Base-by-base conservation (phyloP, 2,113 vertebrate species). In the Caranx ignobilis region DNA sequence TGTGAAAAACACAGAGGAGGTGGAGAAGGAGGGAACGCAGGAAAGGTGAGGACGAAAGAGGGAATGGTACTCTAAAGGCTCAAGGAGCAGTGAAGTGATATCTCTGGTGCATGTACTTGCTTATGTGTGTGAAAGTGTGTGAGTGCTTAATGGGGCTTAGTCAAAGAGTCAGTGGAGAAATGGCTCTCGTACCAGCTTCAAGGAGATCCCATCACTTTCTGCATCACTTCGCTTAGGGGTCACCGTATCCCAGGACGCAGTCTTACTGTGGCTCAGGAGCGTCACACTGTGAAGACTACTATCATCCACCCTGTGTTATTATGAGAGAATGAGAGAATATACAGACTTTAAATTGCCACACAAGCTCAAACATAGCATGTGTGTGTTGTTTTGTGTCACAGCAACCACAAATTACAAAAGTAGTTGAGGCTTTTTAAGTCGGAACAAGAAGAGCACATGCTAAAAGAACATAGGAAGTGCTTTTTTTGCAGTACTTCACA, bases 61-160 rank as follows among this genome's bases (percentile, higher is more conserved):
- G n/a, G 6, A 37, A 31, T 57, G 56, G 64, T 35, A 39, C 8
- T 48, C 15, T 3, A 6, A 76, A 41, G 39, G 52, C 18, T 67
- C 32, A 21, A 19, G 74, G 32, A 37, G 21, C 10, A 71, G 60
- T 7, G 18, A 64, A 68, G 75, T 64, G 65, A 75, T 70, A n/a
- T 8, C 21, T 70, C 75, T 26, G 70, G 66, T 54, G 78, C 26
- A 18, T 77, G 52, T 34, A 6, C 56, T 63, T 47, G 54, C 56
- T 50, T 48, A 31, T 83, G 35, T 80, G 81, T 77, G 66, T 66
- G 66, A 71, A 41, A 55, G 65, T 63, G 65, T 69, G 73, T 56
- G 77, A 70, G 73, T 66, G 81, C 77, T 79, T 78, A 82, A 69
- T 74, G 70, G 80, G 48, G 72, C 77, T 86, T 70, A 74, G 78